These are phyloP conservation scores for Drosophila micromelanica DNA, from an alignment of 1,140 invertebrate species.

Conservation along the genomic window DNA sequence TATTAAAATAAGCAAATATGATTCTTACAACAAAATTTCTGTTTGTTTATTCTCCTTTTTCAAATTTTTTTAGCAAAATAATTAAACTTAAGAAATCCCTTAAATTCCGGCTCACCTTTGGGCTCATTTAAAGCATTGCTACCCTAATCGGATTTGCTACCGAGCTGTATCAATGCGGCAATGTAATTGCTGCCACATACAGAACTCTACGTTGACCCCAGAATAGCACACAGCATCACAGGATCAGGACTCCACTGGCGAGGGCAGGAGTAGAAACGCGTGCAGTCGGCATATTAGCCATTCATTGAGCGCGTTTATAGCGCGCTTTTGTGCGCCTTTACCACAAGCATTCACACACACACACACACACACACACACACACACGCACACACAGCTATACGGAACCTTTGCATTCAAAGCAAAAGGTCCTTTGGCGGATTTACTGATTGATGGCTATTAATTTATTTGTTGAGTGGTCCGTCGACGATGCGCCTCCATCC, in stretches of 20 bases:
- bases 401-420: slow-evolving; percentile 74
- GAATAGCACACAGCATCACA: slow-evolving; percentile 10
- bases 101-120: slow-evolving; percentile 1
- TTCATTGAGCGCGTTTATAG: slow-evolving; percentile 78
- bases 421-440: slow-evolving; percentile 78
- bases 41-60: neutral
- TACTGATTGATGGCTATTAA: slow-evolving; percentile 83
- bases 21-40: neutral
- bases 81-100: neutral
- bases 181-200: slow-evolving; percentile 44
- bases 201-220: slow-evolving; percentile 37
- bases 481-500: slow-evolving; percentile 3
- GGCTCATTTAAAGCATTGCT: slow-evolving; percentile 18
- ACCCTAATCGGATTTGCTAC: slow-evolving; percentile 34
- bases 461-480: slow-evolving; percentile 77
- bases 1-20: too few relatives aligned
- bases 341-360: slow-evolving; percentile 15
- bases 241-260: neutral
- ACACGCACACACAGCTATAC: slow-evolving; percentile 22
- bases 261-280: slow-evolving; percentile 10
- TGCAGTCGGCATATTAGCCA: slow-evolving; percentile 76
- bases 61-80: neutral
- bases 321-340: slow-evolving; percentile 63
- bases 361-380: slow-evolving; percentile 17
- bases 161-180: slow-evolving; percentile 26